Conservation (phyloP, 1,140 invertebrate species). For the Drosophila pandora region DNA sequence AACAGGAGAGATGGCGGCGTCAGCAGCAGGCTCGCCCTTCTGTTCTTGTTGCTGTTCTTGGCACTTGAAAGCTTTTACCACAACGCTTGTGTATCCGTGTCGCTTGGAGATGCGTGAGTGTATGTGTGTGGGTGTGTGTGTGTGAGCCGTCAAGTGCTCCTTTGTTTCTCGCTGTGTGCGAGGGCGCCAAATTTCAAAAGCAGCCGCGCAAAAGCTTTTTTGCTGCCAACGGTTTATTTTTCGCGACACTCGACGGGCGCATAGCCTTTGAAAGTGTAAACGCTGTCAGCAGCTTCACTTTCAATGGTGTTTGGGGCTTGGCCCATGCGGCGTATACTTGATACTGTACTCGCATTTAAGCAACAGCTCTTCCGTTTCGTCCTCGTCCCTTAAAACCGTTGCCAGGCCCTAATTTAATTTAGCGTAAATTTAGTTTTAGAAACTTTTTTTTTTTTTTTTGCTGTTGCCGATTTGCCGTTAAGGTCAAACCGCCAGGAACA, state of each 20-base stretch:
- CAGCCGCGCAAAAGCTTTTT: constrained; percentile 61
- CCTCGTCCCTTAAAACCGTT: constrained; percentile 27
- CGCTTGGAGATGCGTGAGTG: constrained; percentile 1
- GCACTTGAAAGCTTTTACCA: constrained; percentile 80
- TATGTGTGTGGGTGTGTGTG: constrained; percentile 15
- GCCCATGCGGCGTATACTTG: constrained; percentile 36
- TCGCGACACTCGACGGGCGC: constrained; percentile 52
- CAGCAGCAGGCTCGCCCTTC: constrained; percentile 50
- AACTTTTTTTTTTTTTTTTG: neutral
- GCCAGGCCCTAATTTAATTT: constrained; percentile 48
- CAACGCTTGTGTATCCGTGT: constrained; percentile 57
- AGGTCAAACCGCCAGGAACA: constrained; percentile 67
- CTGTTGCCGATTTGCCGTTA: constrained; percentile 26
- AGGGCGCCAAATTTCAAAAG: constrained; percentile 81
- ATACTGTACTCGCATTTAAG: constrained; percentile 25
- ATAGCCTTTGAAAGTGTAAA: constrained; percentile 68
- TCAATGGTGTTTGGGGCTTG: constrained; percentile 28
- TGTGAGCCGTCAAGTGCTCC: constrained; percentile 66
- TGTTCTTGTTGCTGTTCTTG: constrained; percentile 57
- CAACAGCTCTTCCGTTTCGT: neutral
- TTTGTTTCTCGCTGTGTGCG: constrained; percentile 62
- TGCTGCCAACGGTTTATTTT: constrained; percentile 70
- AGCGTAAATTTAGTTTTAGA: constrained; percentile 32
- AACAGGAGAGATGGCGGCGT: constrained; percentile 18
- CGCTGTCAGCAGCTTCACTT: constrained; percentile 57